Conservation (phyloP, 2,797 vertebrate species). For the Epinephelus coioides region DNA sequence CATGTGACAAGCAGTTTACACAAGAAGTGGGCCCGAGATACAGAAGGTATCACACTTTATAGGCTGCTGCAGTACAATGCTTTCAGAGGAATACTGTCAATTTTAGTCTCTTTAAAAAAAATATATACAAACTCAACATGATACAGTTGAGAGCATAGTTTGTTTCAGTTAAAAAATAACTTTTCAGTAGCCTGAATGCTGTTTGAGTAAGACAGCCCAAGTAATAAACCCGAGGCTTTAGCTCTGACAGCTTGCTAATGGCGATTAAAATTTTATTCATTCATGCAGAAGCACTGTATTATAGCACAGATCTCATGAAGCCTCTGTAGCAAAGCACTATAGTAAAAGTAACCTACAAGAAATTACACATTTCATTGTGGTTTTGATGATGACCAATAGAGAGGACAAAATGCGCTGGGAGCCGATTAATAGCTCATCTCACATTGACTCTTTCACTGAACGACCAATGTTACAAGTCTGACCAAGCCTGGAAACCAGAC, state of each 20-base stretch:
- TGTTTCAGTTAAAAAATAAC: background rate
- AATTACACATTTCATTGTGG: too few species aligned
- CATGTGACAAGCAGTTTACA: background rate
- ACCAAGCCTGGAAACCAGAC: too few species aligned
- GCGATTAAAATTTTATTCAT: too few species aligned
- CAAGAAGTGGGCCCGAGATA: background rate
- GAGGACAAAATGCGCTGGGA: too few species aligned
- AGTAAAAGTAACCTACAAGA: too few species aligned
- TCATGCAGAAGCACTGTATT: too few species aligned
- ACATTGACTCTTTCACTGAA: too few species aligned
- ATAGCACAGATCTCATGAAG: too few species aligned
- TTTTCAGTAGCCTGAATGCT: background rate
- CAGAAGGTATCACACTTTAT: background rate
- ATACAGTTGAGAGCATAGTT: background rate
- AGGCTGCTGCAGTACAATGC: background rate
- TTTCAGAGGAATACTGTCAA: background rate
- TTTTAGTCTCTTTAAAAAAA: background rate
- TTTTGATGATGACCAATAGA: too few species aligned
- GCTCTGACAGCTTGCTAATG: background rate
- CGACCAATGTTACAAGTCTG: too few species aligned
- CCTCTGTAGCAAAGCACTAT: too few species aligned
- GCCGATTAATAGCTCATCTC: too few species aligned
- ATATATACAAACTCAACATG: background rate
- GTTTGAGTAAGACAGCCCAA: background rate
- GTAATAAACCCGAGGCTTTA: background rate